Percentiles rank a stretch among this genome's conserved stretches.
Evolutionary conservation across 1,140 invertebrate species (phyloP).

Genomic region (Aphelinus atriplicis): DNA sequence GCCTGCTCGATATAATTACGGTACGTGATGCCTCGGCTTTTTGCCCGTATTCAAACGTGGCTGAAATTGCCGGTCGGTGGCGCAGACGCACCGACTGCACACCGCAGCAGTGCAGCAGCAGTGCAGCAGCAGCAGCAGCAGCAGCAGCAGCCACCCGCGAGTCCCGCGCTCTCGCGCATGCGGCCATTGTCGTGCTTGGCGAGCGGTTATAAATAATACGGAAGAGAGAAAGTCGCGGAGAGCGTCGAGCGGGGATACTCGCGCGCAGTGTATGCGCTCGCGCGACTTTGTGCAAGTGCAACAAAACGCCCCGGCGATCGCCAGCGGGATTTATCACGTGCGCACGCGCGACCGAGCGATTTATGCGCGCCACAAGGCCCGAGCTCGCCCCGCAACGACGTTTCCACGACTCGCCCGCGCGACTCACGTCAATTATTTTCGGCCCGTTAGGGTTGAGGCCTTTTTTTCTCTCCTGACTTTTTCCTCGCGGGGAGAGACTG

Average conservation of each 20-base stretch:
- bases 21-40: slow-evolving; percentile 12
- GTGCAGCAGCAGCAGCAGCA: no score
- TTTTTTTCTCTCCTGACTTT: slow-evolving; percentile 4
- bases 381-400: not conserved
- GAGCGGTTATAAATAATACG: slow-evolving; percentile 35
- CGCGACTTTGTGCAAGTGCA: slow-evolving; percentile 23
- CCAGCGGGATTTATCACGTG: slow-evolving; percentile 32
- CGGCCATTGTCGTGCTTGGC: not conserved
- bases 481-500: no score
- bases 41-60: slow-evolving; percentile 48
- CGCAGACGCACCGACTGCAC: not conserved
- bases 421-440: slow-evolving; percentile 25
- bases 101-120: no score
- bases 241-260: not conserved
- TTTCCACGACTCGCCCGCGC: not conserved
- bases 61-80: slow-evolving; percentile 46
- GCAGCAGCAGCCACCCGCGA: not conserved
- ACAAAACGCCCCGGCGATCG: slow-evolving; percentile 24
- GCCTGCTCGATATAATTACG: slow-evolving; percentile 46
- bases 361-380: not conserved
- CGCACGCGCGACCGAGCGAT: slow-evolving; percentile 11
- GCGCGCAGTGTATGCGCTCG: not conserved
- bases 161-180: no score
- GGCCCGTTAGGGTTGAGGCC: no score
- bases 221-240: slow-evolving; percentile 26